phyloP scores from a whole-genome alignment of 35 echinoderm and acorn worm species.

The Acanthaster planci region DNA sequence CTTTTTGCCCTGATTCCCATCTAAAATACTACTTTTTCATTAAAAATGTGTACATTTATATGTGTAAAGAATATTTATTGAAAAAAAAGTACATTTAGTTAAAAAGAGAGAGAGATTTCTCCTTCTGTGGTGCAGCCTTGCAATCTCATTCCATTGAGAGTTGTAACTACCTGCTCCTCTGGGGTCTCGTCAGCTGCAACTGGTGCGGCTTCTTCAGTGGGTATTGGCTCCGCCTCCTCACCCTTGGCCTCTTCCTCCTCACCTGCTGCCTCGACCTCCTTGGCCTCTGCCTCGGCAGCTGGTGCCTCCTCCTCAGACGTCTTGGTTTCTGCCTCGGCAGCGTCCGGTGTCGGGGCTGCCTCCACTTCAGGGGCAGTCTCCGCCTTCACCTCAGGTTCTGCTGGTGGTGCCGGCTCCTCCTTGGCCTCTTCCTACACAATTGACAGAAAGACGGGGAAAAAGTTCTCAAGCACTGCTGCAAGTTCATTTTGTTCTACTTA shows the following conservation, averaged over 20 bases:
- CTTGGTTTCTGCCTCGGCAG: conserved; percentile 21
- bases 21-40: too few species aligned
- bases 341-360: not conserved
- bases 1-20: too few species aligned
- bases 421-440: not conserved
- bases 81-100: too few species aligned
- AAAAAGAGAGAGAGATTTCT: too few species aligned
- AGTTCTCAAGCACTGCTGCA: too few species aligned
- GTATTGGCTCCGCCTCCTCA: conserved; percentile 6
- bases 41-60: too few species aligned
- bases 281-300: not conserved
- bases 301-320: not conserved
- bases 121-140: too few species aligned
- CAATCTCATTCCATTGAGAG: too few species aligned
- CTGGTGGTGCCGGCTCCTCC: conserved; percentile 31
- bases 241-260: not conserved
- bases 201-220: not conserved
- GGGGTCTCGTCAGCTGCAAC: not conserved
- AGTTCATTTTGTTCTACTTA: too few species aligned
- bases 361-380: conserved; percentile 19
- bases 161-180: not conserved
- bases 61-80: too few species aligned
- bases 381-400: not conserved
- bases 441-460: too few species aligned
- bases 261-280: conserved; percentile 20